phyloP scores from a whole-genome alignment of 2,888 invertebrate genomes.

The Macrophya annulata region DNA sequence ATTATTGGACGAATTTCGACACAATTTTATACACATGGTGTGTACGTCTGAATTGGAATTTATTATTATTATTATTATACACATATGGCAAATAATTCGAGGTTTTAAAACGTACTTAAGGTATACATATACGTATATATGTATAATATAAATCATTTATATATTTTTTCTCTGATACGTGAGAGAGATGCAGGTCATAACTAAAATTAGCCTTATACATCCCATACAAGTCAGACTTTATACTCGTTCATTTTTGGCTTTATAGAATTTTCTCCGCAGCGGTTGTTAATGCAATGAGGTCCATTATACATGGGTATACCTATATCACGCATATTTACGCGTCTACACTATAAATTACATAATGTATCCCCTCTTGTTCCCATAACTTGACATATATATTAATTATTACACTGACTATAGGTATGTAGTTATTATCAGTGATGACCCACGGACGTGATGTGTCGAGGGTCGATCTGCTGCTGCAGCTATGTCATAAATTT shows the following conservation, averaged over 20 bases:
- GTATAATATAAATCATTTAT: no score
- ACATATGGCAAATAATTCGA: neutral
- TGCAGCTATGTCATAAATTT: constrained; percentile 27
- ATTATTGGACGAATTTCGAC: neutral
- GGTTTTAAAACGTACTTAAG: constrained; percentile 18
- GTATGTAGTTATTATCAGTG: constrained; percentile 37
- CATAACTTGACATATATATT: constrained; percentile 29
- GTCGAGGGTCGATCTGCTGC: constrained; percentile 37
- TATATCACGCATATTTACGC: neutral
- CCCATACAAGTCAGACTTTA: constrained; percentile 24
- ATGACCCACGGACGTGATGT: constrained; percentile 49
- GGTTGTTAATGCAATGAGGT: neutral
- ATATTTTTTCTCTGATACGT: constrained; percentile 25
- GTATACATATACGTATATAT: neutral
- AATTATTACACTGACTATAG: constrained; percentile 1
- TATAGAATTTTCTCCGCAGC: neutral
- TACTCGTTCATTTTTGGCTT: neutral
- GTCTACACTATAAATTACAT: neutral
- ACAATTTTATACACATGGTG: neutral
- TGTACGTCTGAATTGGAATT: constrained; percentile 11
- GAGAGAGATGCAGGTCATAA: constrained; percentile 27
- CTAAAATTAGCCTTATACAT: constrained; percentile 41
- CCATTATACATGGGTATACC: neutral
- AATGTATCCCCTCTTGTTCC: constrained; percentile 14
- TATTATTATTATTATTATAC: neutral